Base-by-base conservation (phyloP, 2,113 vertebrate genomes). In the Plecturocebus donacophilus region DNA sequence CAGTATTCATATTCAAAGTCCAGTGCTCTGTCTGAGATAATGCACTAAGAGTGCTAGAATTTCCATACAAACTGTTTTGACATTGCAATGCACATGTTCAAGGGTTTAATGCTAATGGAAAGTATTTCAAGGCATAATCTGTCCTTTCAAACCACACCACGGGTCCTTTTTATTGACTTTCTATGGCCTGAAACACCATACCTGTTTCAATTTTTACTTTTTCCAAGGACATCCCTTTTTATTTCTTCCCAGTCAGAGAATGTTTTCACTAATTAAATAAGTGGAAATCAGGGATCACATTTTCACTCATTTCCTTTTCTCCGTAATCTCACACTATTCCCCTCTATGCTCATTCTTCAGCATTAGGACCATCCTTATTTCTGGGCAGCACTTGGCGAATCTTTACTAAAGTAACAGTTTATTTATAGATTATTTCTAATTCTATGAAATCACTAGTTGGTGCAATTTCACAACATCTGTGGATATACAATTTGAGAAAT, bases 71-170 rank as follows among this genome's bases (percentile, higher is more conserved):
- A 66, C 17, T 20, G 30, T 58, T 81, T 52, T 71, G 84, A 95
- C 12, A 6, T 76, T 64, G 83, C 40, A 89, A 5, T 12, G 49
- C 10, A 73, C 75, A 38, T 68, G 45, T 68, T 92, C 66, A 76
- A 95, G 79, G 19, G 68, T 70, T 95, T 96, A 71, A 76, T 66
- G 64, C 45, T 80, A 91, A 76, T 52, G 47, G 73, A 54, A 94
- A 95, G 42, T 84, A 84, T 86, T 90, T 75, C 38, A 89, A 71
- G 70, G 35, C 40, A 27, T 56, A 64, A 86, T 8, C 38, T 87
- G 13, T 80, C 38, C 70, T 92, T 75, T 64, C 75, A 76, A 91
- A 30, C 35, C 76, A 91, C 19, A 45, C 2, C 0, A 47, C 70
- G 35, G 47, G 54, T 76, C 21, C 11, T 94, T 54, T 76, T 42